Conservation (phyloP, 2,888 invertebrate species). For the Scelioninae gen. 1 region DNA sequence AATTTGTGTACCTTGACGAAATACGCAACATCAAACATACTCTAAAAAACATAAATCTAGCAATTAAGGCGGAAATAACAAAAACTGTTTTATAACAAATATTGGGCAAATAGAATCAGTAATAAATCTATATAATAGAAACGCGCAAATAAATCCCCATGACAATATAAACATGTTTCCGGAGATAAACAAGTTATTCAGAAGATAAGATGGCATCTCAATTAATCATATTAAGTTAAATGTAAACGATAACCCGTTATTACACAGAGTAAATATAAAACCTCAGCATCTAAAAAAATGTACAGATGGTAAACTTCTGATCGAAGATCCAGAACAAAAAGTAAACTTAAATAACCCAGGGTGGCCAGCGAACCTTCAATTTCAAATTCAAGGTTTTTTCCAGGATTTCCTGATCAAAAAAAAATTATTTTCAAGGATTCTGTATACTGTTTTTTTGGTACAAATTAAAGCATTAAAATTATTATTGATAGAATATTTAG, state of each 20-base stretch:
- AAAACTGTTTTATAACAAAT: constrained; percentile 22
- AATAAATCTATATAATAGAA: no score
- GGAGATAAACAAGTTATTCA: constrained; percentile 42
- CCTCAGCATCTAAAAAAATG: neutral
- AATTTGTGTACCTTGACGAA: neutral
- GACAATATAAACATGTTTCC: constrained; percentile 28
- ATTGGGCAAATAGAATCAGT: constrained; percentile 21
- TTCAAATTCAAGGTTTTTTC: no score
- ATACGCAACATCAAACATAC: neutral
- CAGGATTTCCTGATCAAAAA: no score
- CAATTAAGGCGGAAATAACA: constrained; percentile 2
- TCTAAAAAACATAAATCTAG: constrained; percentile 6
- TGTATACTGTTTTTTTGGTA: no score
- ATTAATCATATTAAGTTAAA: constrained; percentile 19
- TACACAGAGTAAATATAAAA: constrained; percentile 5
- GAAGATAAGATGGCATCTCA: constrained; percentile 14
- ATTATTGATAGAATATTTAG: no score
- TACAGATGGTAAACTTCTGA: neutral
- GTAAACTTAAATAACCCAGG: neutral
- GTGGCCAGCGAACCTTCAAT: no score
- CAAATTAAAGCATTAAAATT: no score
- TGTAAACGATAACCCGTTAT: neutral
- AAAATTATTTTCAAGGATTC: no score
- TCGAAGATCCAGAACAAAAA: constrained; percentile 9
- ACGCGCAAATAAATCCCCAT: constrained; percentile 5